A percentile compares a stretch with the other conserved stretches of the same genome.
phyloP scores from a whole-genome alignment of 2,888 invertebrate species.

The Aquatica leii region DNA sequence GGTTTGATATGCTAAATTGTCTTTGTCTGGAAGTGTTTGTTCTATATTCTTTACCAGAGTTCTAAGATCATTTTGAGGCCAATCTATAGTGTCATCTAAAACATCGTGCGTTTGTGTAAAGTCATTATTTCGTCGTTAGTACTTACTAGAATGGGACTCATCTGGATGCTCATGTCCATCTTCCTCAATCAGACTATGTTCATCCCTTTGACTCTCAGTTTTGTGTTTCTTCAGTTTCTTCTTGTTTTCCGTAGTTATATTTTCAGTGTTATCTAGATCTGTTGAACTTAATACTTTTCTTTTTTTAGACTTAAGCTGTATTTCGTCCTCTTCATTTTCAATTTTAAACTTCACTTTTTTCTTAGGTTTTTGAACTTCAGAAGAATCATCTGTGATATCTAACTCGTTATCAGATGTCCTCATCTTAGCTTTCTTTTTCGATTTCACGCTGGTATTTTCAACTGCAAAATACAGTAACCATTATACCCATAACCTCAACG shows the following conservation, averaged over 20 bases:
- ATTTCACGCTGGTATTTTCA: background rate
- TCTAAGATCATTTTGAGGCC: slow-evolving; percentile 59
- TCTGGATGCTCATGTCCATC: background rate
- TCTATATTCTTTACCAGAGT: slow-evolving; percentile 60
- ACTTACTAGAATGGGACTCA: background rate
- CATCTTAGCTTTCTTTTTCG: background rate
- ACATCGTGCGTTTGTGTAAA: slow-evolving; percentile 3
- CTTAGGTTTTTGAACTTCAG: background rate
- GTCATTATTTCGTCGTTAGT: no score
- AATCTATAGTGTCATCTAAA: slow-evolving; percentile 42
- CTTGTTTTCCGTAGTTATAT: background rate
- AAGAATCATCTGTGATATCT: background rate
- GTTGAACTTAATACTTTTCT: background rate
- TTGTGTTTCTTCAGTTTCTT: background rate
- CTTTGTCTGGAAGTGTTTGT: slow-evolving; percentile 59
- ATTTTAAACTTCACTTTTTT: background rate
- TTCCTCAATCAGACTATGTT: background rate
- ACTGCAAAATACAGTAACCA: background rate
- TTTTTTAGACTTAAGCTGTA: background rate
- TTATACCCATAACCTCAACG: background rate
- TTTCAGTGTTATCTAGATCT: background rate
- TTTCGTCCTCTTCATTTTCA: background rate
- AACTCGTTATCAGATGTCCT: background rate
- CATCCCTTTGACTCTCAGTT: background rate
- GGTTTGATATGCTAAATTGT: slow-evolving; percentile 58